These are phyloP conservation scores for Chrysemys picta DNA, from an alignment of 2,113 vertebrate species.

Conservation along the genomic window DNA sequence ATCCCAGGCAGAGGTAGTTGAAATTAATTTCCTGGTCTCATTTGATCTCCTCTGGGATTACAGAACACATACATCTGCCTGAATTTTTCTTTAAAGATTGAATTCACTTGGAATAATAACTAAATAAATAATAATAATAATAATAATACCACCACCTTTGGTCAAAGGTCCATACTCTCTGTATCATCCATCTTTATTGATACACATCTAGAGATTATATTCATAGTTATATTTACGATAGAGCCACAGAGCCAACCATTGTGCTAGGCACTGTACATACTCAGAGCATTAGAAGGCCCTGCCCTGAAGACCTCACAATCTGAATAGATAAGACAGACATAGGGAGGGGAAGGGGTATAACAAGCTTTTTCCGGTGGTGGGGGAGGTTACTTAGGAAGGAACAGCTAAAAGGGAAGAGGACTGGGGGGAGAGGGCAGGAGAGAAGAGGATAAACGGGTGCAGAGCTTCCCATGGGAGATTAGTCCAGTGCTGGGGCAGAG, in stretches of 20 bases:
- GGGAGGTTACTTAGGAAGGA: background rate
- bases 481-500: slow-evolving; percentile 13
- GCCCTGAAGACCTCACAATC: background rate
- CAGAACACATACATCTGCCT: background rate
- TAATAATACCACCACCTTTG: background rate
- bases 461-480: background rate
- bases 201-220: background rate
- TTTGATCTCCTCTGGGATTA: background rate
- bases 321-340: background rate
- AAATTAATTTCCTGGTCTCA: background rate
- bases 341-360: background rate
- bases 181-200: background rate
- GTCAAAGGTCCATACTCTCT: background rate
- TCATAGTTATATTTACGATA: background rate
- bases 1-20: background rate
- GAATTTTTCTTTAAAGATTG: background rate
- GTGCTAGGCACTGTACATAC: background rate
- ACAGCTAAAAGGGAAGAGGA: background rate
- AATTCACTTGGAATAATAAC: background rate
- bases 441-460: background rate
- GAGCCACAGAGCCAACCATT: background rate
- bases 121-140: background rate
- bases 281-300: background rate
- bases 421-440: background rate
- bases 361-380: background rate